These are phyloP conservation scores for Plebejus melissa DNA, from an alignment of 2,888 invertebrate genomes.

Conservation along the genomic window DNA sequence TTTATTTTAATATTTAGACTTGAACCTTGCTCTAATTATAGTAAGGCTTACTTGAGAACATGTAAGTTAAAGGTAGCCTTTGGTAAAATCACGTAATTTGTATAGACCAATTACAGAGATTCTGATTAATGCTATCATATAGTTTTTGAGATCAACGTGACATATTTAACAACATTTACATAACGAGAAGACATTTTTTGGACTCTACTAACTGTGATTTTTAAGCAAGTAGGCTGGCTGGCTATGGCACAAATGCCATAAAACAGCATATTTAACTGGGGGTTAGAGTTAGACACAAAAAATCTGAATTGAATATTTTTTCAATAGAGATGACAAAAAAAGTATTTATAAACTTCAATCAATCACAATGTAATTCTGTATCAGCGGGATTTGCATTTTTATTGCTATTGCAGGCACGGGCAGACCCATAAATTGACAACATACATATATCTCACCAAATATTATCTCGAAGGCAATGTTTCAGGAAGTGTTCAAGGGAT, in stretches of 20 bases:
- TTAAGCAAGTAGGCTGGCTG: no score
- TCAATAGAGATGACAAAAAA: not conserved
- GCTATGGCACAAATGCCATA: no score
- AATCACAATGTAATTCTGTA: conserved; percentile 12
- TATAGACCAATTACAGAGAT: no score
- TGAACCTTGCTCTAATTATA: not conserved
- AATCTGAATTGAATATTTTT: not conserved
- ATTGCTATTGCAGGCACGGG: conserved; percentile 20
- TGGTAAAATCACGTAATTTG: no score
- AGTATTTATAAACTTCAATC: not conserved
- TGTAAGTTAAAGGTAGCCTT: no score
- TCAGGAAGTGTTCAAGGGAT: not conserved
- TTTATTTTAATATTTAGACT: not conserved
- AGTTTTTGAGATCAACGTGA: no score
- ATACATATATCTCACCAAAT: conserved; percentile 9
- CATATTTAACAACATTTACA: no score
- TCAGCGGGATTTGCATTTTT: conserved; percentile 23
- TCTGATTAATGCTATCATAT: no score
- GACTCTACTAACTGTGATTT: no score
- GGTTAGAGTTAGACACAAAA: not conserved
- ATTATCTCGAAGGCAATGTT: conserved; percentile 15
- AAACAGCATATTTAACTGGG: not conserved
- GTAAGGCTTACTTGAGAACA: no score
- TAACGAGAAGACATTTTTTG: no score
- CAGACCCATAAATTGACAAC: not conserved